Evolutionary conservation across 2,113 vertebrate genomes (phyloP).

Genomic region (Neodontobutis hainanensis): DNA sequence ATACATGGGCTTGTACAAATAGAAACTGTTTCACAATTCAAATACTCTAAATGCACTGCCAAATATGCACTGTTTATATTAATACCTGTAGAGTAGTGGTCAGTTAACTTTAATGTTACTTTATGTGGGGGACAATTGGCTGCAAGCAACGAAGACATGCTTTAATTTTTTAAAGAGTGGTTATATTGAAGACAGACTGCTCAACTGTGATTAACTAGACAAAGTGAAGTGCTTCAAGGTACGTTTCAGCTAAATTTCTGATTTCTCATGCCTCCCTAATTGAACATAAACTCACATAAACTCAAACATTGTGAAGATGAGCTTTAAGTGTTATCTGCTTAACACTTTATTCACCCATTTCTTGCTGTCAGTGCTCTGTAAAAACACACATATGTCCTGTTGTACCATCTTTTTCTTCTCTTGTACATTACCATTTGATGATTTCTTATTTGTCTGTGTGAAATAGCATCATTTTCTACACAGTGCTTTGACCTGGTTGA

Average conservation of each 20-base stretch:
- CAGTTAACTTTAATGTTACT: too few relatives aligned
- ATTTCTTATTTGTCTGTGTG: background rate
- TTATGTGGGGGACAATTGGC: too few relatives aligned
- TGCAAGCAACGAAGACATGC: too few relatives aligned
- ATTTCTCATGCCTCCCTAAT: background rate
- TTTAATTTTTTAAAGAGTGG: too few relatives aligned
- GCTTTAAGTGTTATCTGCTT: background rate
- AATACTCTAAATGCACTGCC: background rate
- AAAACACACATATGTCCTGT: background rate
- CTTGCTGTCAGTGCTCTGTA: background rate
- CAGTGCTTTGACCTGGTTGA: slow-evolving; percentile 39
- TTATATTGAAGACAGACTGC: too few relatives aligned
- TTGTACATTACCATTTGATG: background rate
- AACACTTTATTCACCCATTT: background rate
- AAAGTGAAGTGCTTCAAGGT: background rate
- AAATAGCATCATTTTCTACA: slow-evolving; percentile 2
- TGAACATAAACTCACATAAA: background rate
- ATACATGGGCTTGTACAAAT: slow-evolving; percentile 17
- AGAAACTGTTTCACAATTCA: background rate
- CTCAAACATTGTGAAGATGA: background rate
- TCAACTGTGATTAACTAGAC: too few relatives aligned
- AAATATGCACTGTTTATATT: background rate
- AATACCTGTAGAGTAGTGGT: background rate
- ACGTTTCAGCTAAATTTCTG: background rate
- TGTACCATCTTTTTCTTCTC: background rate